Conservation (phyloP, 2,113 vertebrate species). For the Globicephala melas region DNA sequence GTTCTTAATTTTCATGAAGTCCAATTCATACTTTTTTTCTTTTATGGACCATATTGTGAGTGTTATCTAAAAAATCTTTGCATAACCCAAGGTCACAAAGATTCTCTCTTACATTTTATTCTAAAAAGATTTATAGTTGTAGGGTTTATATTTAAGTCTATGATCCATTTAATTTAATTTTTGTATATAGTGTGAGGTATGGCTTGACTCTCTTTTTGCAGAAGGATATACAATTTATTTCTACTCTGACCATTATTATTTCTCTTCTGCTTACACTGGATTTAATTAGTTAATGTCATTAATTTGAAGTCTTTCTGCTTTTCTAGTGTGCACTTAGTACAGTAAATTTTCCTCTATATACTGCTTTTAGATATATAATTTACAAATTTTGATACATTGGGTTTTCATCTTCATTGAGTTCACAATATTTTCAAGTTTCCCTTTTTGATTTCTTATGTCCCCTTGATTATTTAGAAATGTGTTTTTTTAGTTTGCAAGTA, state of each 20-base stretch:
- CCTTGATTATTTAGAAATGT: not conserved
- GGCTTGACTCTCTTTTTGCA: not conserved
- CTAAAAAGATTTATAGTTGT: not conserved
- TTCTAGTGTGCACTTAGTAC: not conserved
- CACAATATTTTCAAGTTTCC: not conserved
- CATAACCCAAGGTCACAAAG: not conserved
- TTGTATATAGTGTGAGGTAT: not conserved
- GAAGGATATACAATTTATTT: not conserved
- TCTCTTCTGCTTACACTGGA: not conserved
- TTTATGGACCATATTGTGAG: not conserved
- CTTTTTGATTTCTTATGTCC: not conserved
- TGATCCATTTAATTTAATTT: not conserved
- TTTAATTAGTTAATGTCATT: not conserved
- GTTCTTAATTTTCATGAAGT: not conserved
- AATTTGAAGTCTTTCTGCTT: not conserved
- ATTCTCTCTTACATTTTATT: not conserved
- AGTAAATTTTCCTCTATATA: not conserved
- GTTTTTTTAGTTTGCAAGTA: not conserved
- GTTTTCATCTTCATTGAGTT: slow-evolving; percentile 2
- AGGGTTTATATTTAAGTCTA: not conserved
- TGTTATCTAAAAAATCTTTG: not conserved
- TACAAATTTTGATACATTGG: not conserved
- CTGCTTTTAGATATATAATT: not conserved
- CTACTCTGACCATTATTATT: not conserved
- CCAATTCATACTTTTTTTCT: not conserved